A percentile compares a stretch with the other conserved stretches of the same genome.
These are phyloP conservation scores for Fabriciana adippe DNA, from an alignment of 2,888 invertebrate genomes.

Conservation along the genomic window DNA sequence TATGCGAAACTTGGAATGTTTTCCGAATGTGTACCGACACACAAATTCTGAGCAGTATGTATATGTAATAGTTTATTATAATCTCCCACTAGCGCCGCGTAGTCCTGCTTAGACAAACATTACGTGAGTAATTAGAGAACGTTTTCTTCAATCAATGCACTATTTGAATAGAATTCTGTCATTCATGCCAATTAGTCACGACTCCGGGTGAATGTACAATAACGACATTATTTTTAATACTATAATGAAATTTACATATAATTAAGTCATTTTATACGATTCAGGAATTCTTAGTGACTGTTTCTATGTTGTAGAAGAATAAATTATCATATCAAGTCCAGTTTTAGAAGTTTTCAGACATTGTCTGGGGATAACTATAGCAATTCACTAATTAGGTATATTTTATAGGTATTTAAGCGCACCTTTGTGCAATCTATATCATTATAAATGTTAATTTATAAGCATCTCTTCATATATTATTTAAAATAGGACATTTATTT, in stretches of 20 bases:
- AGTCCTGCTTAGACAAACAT: conserved; percentile 42
- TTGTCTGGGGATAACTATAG: no score
- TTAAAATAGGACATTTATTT: no score
- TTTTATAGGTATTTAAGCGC: no score
- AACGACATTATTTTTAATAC: conserved; percentile 23
- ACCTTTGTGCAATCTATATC: no score
- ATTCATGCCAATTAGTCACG: conserved; percentile 38
- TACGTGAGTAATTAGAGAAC: conserved; percentile 45
- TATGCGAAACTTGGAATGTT: background rate
- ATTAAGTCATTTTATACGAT: conserved; percentile 8
- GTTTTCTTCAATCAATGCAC: conserved; percentile 43
- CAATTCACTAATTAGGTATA: no score
- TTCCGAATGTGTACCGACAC: conserved; percentile 26
- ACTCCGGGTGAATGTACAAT: conserved; percentile 23
- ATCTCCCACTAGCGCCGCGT: conserved; percentile 24
- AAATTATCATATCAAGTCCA: background rate
- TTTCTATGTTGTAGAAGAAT: background rate
- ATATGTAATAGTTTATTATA: conserved; percentile 12
- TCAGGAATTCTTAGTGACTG: background rate
- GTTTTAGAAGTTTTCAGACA: background rate
- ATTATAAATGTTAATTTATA: no score
- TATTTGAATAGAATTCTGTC: conserved; percentile 40
- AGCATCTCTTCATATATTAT: no score
- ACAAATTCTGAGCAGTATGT: conserved; percentile 7
- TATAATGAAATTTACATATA: conserved; percentile 15